phyloP scores from a whole-genome alignment of 64 coral and sea anemone genomes.

The Pocillopora damicornis region DNA sequence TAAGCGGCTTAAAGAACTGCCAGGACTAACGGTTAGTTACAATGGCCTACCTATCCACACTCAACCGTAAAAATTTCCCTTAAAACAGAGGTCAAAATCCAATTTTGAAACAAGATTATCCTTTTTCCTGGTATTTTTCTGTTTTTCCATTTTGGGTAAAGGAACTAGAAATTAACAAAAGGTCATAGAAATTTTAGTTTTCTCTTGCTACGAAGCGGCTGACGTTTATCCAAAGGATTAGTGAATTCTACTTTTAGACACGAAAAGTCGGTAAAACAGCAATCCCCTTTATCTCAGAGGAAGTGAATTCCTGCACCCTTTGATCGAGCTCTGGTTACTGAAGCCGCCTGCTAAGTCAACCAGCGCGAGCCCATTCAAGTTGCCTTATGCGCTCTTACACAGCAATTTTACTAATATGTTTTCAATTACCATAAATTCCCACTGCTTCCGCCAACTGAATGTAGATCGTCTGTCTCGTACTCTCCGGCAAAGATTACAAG shows the following conservation, averaged over 20 bases:
- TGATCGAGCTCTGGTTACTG: conserved; percentile 33
- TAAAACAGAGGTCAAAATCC: background rate
- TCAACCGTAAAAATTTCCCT: background rate
- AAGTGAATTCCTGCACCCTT: conserved; percentile 28
- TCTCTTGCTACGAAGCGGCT: background rate
- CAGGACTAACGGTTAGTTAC: too few species aligned
- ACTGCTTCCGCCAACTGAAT: background rate
- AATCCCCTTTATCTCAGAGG: conserved; percentile 26
- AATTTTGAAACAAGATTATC: too few species aligned
- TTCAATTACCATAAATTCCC: conserved; percentile 45
- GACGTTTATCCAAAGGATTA: background rate
- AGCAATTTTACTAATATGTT: conserved; percentile 47
- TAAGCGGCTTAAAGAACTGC: background rate
- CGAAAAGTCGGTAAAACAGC: conserved; percentile 11
- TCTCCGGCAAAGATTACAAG: background rate
- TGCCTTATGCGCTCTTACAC: conserved; percentile 31
- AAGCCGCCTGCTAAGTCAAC: background rate
- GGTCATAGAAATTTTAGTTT: conserved; percentile 9
- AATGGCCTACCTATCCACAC: background rate
- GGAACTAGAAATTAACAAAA: background rate
- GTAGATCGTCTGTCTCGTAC: background rate
- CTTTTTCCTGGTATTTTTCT: background rate
- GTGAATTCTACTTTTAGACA: background rate
- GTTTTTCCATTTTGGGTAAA: background rate
- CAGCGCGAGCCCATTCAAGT: conserved; percentile 16